phyloP scores from a whole-genome alignment of 2,888 invertebrate genomes.

The Tinea trinotella region DNA sequence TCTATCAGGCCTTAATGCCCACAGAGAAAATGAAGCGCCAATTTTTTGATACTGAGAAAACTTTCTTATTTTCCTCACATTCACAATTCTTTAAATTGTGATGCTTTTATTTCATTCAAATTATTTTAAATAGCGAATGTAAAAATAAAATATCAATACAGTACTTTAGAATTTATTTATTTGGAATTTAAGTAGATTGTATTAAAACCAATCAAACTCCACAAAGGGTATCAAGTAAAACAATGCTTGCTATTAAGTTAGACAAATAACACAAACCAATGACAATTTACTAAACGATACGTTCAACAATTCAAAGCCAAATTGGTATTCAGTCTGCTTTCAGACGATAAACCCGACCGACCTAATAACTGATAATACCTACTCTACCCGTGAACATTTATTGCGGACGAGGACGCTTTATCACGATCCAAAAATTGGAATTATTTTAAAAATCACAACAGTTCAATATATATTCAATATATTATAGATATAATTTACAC shows the following conservation, averaged over 20 bases:
- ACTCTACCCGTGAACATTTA: slow-evolving; percentile 8
- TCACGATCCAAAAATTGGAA: neutral
- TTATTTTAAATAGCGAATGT: no score
- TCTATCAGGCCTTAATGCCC: no score
- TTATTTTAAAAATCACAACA: no score
- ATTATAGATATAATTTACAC: no score
- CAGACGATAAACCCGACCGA: slow-evolving; percentile 30
- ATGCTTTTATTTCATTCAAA: no score
- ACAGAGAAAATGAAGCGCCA: no score
- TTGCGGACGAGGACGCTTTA: neutral
- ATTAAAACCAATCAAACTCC: neutral
- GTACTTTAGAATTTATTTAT: no score
- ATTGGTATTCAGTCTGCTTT: slow-evolving; percentile 39
- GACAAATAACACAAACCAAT: slow-evolving; percentile 9
- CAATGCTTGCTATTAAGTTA: slow-evolving; percentile 1
- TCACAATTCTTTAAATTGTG: no score
- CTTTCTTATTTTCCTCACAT: no score
- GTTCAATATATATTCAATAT: no score
- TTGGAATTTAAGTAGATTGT: neutral
- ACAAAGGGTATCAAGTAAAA: neutral
- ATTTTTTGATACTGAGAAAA: no score
- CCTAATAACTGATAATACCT: slow-evolving; percentile 40
- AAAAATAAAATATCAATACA: no score
- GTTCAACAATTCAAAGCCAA: slow-evolving; percentile 1
- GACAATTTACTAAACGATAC: slow-evolving; percentile 15